Evolutionary conservation across 2,113 vertebrate genomes (phyloP).

Genomic region (Talpa occidentalis): DNA sequence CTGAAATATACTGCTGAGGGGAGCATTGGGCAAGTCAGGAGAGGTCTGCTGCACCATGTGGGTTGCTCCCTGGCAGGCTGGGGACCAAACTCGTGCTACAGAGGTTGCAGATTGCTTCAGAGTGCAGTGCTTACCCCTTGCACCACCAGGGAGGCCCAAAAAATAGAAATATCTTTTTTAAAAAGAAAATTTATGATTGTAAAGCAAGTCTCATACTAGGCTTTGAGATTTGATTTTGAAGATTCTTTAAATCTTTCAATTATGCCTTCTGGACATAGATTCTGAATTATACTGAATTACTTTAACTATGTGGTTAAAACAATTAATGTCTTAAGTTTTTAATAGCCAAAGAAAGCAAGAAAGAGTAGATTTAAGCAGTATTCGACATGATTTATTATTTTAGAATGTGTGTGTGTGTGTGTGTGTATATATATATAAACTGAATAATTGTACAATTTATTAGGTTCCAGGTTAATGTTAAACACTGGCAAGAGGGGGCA

Average conservation of each 20-base stretch:
- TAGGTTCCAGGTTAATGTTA: background rate
- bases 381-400: slow-evolving; percentile 2
- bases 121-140: too few relatives aligned
- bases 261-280: background rate
- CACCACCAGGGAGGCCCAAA: too few relatives aligned
- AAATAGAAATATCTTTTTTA: slow-evolving; percentile 28
- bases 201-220: slow-evolving; percentile 64
- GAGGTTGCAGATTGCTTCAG: too few relatives aligned
- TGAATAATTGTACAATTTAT: background rate
- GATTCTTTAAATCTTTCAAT: background rate
- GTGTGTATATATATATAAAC: background rate
- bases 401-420: background rate
- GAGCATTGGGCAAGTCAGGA: too few relatives aligned
- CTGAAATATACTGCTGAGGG: too few relatives aligned
- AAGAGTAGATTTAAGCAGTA: background rate
- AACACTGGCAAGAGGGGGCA: background rate
- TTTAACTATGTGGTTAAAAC: background rate
- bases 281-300: background rate
- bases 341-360: background rate
- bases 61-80: too few relatives aligned
- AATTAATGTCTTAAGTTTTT: background rate
- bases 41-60: too few relatives aligned
- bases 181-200: slow-evolving; percentile 64
- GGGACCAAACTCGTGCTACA: too few relatives aligned
- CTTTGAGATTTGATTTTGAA: slow-evolving; percentile 52